Base-by-base conservation (phyloP, 2,797 vertebrate species). In the Crocidura indochinensis region DNA sequence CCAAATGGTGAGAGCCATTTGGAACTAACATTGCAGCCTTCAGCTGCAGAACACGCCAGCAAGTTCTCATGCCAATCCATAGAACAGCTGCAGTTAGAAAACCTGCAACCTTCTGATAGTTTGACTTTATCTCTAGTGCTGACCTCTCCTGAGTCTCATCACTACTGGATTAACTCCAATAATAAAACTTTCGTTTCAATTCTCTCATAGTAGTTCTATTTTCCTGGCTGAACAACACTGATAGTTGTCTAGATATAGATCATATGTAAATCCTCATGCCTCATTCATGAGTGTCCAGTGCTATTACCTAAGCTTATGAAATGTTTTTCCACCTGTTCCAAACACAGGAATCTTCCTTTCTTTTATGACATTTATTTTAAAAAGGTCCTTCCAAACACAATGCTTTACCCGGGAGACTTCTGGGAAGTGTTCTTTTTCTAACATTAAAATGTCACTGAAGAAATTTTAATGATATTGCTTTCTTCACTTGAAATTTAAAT, bases 391-490 rank as follows among this genome's bases (percentile, higher is more conserved):
- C 49, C 31, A 69, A 19, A 19, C 81, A 86, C 69, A 72, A 77
- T 69, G 38, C 44, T 64, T 88, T 91, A 72, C 85, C 90, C 27
- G 2, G 60, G 79, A 88, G 69, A 90, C 84, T 77, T 38, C 38
- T 88, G 51, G 69, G 20, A 64, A 49, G 46, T 68, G 24, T 90
- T 91, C 90, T 90, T 68, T 90, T 94, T 96, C 90, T 74, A 91
- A 49, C 47, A 92, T 86, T 84, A 91, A 95, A 96, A 92, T 44
- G 0, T 84, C 3, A 95, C 53, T 2, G 71, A 80, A 91, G 76
- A 24, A 4, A 72, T 93, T 88, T 84, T 95, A 92, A 87, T 83
- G 69, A 87, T 38, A 84, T 60, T 94, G 76, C 94, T 97, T 91
- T 64, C 47, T 97, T 94, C 91, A 84, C 11, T n/a, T 88, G 47